These are phyloP conservation scores for Heliconius melpomene DNA, from an alignment of 1,140 invertebrate species.

Conservation along the genomic window DNA sequence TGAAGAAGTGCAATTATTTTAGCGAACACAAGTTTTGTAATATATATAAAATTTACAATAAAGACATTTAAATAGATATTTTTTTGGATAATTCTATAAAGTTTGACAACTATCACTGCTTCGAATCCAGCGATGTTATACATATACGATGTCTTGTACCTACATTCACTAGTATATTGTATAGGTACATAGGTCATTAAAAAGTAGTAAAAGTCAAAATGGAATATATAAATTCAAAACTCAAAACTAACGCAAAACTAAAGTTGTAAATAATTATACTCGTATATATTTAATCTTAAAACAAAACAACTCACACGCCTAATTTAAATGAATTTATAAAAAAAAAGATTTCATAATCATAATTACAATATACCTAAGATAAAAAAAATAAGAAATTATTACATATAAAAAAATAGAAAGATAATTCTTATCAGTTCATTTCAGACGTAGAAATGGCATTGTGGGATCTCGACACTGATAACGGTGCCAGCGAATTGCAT, in stretches of 20 bases:
- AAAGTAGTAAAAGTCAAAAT: background rate
- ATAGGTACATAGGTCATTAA: background rate
- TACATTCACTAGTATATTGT: background rate
- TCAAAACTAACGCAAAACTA: background rate
- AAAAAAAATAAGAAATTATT: background rate
- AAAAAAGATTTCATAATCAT: too few species aligned
- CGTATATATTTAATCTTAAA: background rate
- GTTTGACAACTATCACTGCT: too few species aligned
- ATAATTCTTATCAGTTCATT: slow-evolving; percentile 25
- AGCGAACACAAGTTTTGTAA: too few species aligned
- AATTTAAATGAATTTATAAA: too few species aligned
- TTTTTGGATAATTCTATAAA: too few species aligned
- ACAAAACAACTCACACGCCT: background rate
- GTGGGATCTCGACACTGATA: slow-evolving; percentile 16
- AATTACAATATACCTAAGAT: too few species aligned
- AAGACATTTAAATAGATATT: too few species aligned
- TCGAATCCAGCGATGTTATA: background rate
- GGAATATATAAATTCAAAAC: background rate
- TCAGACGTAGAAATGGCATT: slow-evolving; percentile 23
- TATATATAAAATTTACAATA: too few species aligned
- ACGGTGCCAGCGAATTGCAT: background rate
- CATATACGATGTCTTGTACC: background rate
- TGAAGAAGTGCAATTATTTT: too few species aligned
- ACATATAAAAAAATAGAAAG: background rate
- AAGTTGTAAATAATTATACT: background rate